Percentiles rank a stretch among this genome's conserved stretches.
Evolutionary conservation across 2,888 invertebrate genomes (phyloP).

Genomic region (Protonemura montana): DNA sequence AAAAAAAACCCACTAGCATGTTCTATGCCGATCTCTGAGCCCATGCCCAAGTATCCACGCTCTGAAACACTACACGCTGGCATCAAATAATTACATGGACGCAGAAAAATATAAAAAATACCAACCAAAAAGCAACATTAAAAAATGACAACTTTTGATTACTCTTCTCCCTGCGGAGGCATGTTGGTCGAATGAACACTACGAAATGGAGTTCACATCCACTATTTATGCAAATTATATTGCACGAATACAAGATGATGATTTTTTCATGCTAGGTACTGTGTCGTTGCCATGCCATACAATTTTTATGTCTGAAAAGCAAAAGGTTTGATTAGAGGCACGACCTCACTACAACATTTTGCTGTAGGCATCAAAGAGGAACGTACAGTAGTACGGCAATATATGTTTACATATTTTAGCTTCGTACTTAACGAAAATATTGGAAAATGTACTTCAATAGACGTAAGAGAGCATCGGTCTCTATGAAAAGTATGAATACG

Average conservation of each 20-base stretch:
- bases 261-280: neutral
- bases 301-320: neutral
- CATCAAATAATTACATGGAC: no score
- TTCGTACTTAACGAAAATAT: neutral
- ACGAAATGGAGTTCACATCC: neutral
- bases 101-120: neutral
- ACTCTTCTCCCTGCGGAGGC: neutral
- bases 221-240: neutral
- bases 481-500: no score
- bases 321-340: neutral
- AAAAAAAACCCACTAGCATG: no score
- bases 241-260: neutral
- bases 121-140: neutral
- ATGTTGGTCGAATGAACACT: neutral
- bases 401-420: neutral
- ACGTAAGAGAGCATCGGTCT: no score
- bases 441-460: no score
- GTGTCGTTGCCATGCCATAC: neutral
- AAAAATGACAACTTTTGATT: neutral
- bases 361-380: no score
- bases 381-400: neutral
- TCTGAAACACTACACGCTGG: no score
- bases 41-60: no score
- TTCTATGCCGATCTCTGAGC: no score
- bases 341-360: no score